phyloP scores from a whole-genome alignment of 2,797 vertebrate genomes.

The Syndactyla subalaris region DNA sequence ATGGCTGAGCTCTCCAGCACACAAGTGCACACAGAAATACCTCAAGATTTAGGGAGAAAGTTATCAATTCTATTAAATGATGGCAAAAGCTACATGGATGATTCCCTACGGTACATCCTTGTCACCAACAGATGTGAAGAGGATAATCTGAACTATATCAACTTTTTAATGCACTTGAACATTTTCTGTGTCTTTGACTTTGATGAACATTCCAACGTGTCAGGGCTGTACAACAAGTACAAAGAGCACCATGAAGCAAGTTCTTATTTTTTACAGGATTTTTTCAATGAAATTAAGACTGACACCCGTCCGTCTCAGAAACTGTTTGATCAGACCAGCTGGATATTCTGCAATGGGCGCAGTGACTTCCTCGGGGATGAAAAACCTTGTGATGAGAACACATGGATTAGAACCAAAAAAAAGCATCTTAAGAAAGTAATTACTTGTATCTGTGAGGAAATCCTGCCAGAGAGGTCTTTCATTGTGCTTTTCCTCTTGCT shows the following conservation, averaged over 20 bases:
- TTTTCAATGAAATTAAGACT: slow-evolving; percentile 66
- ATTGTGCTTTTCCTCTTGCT: slow-evolving; percentile 83
- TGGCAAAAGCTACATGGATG: slow-evolving; percentile 83
- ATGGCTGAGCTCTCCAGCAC: slow-evolving; percentile 72
- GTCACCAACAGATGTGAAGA: slow-evolving; percentile 81
- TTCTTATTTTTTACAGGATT: slow-evolving; percentile 80
- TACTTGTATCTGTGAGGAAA: slow-evolving; percentile 83
- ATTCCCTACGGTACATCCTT: slow-evolving; percentile 82
- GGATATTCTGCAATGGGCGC: slow-evolving; percentile 88
- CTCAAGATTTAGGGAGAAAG: slow-evolving; percentile 81
- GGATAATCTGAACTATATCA: slow-evolving; percentile 71
- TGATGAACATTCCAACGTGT: slow-evolving; percentile 81
- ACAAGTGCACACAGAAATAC: neutral
- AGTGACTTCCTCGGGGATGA: slow-evolving; percentile 81
- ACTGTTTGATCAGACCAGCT: slow-evolving; percentile 85
- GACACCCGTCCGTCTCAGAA: slow-evolving; percentile 69
- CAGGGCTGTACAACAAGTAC: slow-evolving; percentile 81
- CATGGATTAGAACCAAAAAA: slow-evolving; percentile 82
- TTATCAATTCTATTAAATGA: slow-evolving; percentile 74
- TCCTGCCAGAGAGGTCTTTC: slow-evolving; percentile 80
- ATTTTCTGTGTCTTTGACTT: slow-evolving; percentile 88
- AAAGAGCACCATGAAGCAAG: slow-evolving; percentile 77
- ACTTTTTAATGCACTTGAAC: slow-evolving; percentile 82
- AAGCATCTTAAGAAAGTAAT: slow-evolving; percentile 82
- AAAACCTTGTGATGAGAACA: slow-evolving; percentile 79